Conservation (phyloP, 2,797 vertebrate species). For the Corythornis leucogaster region DNA sequence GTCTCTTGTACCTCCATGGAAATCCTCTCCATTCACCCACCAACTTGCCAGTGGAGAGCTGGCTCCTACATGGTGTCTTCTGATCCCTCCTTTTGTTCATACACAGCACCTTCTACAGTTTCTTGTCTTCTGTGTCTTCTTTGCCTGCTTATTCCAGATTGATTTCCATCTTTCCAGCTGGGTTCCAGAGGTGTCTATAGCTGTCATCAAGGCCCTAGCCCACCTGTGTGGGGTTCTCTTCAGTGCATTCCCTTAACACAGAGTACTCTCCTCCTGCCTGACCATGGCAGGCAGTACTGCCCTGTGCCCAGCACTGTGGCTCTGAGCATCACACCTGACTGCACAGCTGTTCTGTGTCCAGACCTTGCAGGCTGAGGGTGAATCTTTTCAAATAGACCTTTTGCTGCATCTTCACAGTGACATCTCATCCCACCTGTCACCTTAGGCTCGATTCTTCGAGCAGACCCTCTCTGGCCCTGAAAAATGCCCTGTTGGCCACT, state of each 20-base stretch:
- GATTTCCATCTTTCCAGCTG: not conserved
- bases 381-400: not conserved
- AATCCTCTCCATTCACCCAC: not conserved
- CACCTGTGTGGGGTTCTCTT: not conserved
- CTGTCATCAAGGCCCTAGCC: not conserved
- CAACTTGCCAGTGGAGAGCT: fast-evolving
- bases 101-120: not conserved
- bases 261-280: not conserved
- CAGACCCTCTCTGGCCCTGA: not conserved
- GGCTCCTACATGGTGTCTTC: not conserved
- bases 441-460: not conserved
- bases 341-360: not conserved
- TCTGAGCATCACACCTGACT: not conserved
- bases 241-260: not conserved
- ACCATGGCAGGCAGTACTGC: not conserved
- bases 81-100: not conserved
- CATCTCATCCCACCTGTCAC: not conserved
- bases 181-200: not conserved
- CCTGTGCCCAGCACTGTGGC: fast-evolving
- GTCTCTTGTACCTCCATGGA: not conserved
- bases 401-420: not conserved
- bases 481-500: not conserved
- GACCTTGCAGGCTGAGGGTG: not conserved
- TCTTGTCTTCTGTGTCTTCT: not conserved
- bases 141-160: not conserved